Evolutionary conservation across 2,113 vertebrate species (phyloP).

Genomic region (Aphyosemion australe): DNA sequence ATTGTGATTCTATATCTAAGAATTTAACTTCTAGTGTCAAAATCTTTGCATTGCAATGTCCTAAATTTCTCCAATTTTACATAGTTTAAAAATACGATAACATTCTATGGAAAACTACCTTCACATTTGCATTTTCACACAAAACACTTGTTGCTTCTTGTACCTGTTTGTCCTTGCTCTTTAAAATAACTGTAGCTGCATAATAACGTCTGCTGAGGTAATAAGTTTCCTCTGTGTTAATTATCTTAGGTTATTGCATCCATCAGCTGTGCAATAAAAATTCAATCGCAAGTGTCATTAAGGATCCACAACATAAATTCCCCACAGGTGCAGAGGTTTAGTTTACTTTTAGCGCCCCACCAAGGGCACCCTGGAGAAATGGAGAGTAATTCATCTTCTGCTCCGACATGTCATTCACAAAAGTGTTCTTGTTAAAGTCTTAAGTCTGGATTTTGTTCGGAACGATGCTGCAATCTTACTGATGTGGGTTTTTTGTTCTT

Average conservation of each 20-base stretch:
- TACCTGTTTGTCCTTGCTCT: slow-evolving; percentile 34
- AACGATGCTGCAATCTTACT: neutral
- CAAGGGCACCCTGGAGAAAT: slow-evolving; percentile 47
- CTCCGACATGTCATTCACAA: slow-evolving; percentile 20
- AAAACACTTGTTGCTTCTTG: slow-evolving; percentile 1
- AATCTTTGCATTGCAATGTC: too few relatives aligned
- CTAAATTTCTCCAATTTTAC: too few relatives aligned
- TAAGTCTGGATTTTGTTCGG: slow-evolving; percentile 16
- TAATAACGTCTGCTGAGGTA: slow-evolving; percentile 49
- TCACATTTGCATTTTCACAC: slow-evolving; percentile 1
- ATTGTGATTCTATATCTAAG: too few relatives aligned
- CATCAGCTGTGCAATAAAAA: slow-evolving; percentile 65
- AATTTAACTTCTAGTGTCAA: too few relatives aligned
- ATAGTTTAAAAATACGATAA: neutral
- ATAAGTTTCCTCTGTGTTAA: slow-evolving; percentile 56
- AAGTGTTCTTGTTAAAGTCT: slow-evolving; percentile 37
- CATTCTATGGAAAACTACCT: neutral
- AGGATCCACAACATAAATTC: slow-evolving; percentile 67
- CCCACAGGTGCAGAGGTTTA: slow-evolving; percentile 47
- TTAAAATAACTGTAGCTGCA: slow-evolving; percentile 24
- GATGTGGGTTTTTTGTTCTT: neutral
- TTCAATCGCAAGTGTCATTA: slow-evolving; percentile 62
- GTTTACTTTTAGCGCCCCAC: slow-evolving; percentile 47
- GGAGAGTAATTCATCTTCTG: slow-evolving; percentile 38
- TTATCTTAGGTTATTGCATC: slow-evolving; percentile 62